These are phyloP conservation scores for Diplazon laetatorius DNA, from an alignment of 2,888 invertebrate species.

Conservation along the genomic window DNA sequence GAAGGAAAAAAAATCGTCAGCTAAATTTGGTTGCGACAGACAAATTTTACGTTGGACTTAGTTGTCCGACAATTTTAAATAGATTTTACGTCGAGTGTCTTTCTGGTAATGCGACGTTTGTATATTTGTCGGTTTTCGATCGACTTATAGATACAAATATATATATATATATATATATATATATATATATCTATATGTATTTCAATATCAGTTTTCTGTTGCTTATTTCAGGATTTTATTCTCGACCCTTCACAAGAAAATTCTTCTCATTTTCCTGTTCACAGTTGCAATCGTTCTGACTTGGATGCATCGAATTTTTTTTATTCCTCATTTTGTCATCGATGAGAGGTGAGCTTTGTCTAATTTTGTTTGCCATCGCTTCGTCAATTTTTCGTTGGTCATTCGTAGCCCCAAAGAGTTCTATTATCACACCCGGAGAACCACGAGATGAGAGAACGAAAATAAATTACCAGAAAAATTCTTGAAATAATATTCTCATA, in stretches of 20 bases:
- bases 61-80: not conserved
- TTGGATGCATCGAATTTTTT: not conserved
- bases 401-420: not conserved
- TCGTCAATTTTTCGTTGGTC: not conserved
- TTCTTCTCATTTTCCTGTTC: not conserved
- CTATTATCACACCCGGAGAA: not conserved
- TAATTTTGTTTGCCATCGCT: not conserved
- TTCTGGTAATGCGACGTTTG: not conserved
- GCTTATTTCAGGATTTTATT: not conserved
- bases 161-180: not conserved
- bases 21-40: conserved; percentile 1
- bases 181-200: too few species aligned
- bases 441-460: not conserved
- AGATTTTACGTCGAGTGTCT: not conserved
- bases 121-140: not conserved
- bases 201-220: too few species aligned
- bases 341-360: too few species aligned
- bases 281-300: not conserved
- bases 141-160: not conserved
- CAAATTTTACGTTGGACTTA: not conserved
- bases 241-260: not conserved
- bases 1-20: not conserved
- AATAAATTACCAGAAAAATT: not conserved
- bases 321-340: not conserved
- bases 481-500: not conserved